Conservation (phyloP, 2,113 vertebrate species). For the Strigops habroptila region DNA sequence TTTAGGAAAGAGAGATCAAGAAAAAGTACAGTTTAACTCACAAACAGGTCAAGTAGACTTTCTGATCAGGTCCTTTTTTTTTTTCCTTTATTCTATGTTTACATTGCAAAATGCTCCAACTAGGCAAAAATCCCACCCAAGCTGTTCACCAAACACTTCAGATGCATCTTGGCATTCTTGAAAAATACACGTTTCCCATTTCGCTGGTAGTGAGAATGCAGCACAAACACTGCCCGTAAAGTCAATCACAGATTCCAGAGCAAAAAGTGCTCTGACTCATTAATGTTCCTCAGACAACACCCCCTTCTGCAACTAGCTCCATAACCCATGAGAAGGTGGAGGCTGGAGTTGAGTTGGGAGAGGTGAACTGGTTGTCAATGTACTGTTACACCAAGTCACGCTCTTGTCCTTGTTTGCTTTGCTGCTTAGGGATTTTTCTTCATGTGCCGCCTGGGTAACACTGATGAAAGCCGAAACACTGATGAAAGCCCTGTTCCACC, state of each 20-base stretch:
- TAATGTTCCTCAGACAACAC: not conserved
- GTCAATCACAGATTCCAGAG: not conserved
- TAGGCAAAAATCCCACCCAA: not conserved
- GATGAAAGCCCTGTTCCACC: not conserved
- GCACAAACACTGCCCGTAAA: not conserved
- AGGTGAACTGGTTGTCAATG: not conserved
- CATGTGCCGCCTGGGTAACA: rapidly evolving
- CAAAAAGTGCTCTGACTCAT: not conserved
- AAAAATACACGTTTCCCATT: not conserved
- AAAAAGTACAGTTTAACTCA: not conserved
- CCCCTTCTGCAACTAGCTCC: not conserved
- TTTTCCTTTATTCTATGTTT: not conserved
- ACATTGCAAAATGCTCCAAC: not conserved
- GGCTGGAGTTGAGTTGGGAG: not conserved
- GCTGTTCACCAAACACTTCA: not conserved
- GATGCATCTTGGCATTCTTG: not conserved
- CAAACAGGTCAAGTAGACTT: not conserved
- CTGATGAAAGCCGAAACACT: not conserved
- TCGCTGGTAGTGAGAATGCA: rapidly evolving
- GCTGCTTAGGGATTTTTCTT: not conserved
- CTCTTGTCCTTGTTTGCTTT: not conserved
- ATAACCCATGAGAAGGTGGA: not conserved
- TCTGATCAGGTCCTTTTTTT: not conserved
- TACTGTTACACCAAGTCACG: not conserved
- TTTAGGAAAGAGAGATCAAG: not conserved